phyloP scores from a whole-genome alignment of 2,113 vertebrate species.

The Podarcis muralis region DNA sequence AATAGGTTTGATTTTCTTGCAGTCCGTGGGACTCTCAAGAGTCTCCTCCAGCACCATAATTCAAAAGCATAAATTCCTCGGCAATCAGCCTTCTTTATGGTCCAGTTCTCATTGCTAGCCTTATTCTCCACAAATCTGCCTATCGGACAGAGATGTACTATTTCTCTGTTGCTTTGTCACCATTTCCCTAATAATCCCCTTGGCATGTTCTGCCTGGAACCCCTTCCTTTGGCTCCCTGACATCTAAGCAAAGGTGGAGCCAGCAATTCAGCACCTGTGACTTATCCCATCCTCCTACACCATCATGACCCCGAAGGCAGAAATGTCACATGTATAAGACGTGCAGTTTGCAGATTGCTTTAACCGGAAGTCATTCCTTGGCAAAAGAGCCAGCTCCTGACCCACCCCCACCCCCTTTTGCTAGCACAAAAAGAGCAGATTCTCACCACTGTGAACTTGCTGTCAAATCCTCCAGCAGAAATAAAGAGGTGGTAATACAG shows the following conservation, averaged over 20 bases:
- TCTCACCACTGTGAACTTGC: constrained; percentile 60
- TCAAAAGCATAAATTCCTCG: no score
- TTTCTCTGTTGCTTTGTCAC: not conserved
- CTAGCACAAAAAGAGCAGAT: constrained; percentile 53
- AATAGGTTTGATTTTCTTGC: no score
- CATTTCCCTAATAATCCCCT: not conserved
- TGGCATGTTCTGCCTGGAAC: not conserved
- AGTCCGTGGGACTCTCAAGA: no score
- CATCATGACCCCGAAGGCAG: not conserved
- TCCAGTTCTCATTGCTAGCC: no score
- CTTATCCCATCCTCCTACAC: not conserved
- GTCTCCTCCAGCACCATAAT: no score
- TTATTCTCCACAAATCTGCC: no score
- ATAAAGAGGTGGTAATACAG: constrained; percentile 62
- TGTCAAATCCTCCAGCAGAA: constrained; percentile 63
- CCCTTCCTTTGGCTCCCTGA: not conserved
- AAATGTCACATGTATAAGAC: constrained; percentile 60
- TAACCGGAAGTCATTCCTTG: constrained; percentile 64
- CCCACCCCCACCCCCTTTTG: constrained; percentile 30
- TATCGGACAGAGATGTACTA: no score
- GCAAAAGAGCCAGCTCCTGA: constrained; percentile 52
- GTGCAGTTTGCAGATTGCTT: constrained; percentile 58
- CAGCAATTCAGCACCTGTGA: not conserved
- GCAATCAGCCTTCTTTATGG: no score
- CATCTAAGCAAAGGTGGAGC: not conserved